Evolutionary conservation across 2,113 vertebrate genomes (phyloP), one percentile per base, ranked within the genome.

Genomic region (Hystrix brachyura): DNA sequence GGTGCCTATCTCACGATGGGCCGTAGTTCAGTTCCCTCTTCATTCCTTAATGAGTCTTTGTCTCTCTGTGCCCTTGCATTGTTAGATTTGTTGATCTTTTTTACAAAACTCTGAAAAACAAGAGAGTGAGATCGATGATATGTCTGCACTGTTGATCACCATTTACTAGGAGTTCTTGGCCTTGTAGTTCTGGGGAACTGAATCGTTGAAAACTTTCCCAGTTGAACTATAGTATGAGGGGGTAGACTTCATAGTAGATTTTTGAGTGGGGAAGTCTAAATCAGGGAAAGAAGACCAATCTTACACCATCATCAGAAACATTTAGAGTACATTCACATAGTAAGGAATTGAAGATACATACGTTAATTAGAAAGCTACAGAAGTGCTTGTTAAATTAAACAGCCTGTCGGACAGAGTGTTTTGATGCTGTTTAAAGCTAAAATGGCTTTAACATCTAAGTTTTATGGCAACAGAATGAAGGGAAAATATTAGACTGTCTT

Each of bases 21-120:
- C 11, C 83, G 98, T 8, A 99, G 98, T 92, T 99, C 99, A 97
- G 97, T 98, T 32, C 98, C 98, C 21, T 98, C 98, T 74, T 98
- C 98, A 27, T 62, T 97, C 84, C 97, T 97, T 86, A 95, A 32
- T 13, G 97, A 72, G 69, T 82, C 87, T 67, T 57, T 48, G 65
- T 76, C 93, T 94, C 86, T 96, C 59, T 92, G 91, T 0, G 93
- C 97, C 7, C 27, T 92, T 64, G 62, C 17, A 7, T 88, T 92
- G 32, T 88, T 95, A 83, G 97, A 76, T 74, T 94, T 98, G 94
- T 95, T 98, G 93, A 95, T 98, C 96, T 97, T 98, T 93, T 94
- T 98, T 71, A 99, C 92, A 89, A 99, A 98, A 62, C 87, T 97
- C 99, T 98, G 94, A 69, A 92, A 97, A 90, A 88, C 21, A 90